Conservation (phyloP, 2,888 invertebrate species). For the Melangyna quadrimaculata region DNA sequence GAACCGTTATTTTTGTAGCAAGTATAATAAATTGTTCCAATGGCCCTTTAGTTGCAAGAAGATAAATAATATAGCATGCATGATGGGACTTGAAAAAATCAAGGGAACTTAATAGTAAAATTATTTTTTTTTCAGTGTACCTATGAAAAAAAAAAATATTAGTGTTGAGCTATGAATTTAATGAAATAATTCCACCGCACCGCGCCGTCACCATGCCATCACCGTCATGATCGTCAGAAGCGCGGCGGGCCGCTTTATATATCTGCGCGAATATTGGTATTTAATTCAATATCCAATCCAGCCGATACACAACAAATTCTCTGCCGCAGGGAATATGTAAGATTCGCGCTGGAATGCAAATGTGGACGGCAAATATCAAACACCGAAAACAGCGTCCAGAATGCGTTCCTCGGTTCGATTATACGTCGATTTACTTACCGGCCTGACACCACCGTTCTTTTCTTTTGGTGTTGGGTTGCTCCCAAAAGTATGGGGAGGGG, state of each 20-base stretch:
- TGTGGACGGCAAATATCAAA: slow-evolving; percentile 69
- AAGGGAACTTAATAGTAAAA: too few species aligned
- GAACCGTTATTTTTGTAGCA: too few species aligned
- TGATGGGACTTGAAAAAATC: too few species aligned
- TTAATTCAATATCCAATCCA: slow-evolving; percentile 65
- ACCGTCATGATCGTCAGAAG: not conserved
- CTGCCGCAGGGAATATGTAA: slow-evolving; percentile 43
- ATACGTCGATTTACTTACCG: slow-evolving; percentile 14
- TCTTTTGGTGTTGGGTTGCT: not conserved
- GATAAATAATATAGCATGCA: too few species aligned
- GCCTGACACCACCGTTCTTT: not conserved
- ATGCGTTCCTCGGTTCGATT: slow-evolving; percentile 48
- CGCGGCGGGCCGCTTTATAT: slow-evolving; percentile 52
- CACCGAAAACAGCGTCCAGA: slow-evolving; percentile 66
- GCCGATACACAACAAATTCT: slow-evolving; percentile 28
- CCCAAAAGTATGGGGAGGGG: slow-evolving; percentile 1
- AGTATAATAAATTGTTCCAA: too few species aligned
- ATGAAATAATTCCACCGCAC: slow-evolving; percentile 47
- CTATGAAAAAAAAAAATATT: not conserved
- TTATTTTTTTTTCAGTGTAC: slow-evolving; percentile 23
- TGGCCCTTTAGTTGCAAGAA: too few species aligned
- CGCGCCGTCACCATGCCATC: too few species aligned
- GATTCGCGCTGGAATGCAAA: slow-evolving; percentile 68
- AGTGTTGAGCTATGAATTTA: slow-evolving; percentile 44
- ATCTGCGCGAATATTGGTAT: slow-evolving; percentile 69